These are phyloP conservation scores for Calypte anna DNA, from an alignment of 2,113 vertebrate species.

Conservation along the genomic window DNA sequence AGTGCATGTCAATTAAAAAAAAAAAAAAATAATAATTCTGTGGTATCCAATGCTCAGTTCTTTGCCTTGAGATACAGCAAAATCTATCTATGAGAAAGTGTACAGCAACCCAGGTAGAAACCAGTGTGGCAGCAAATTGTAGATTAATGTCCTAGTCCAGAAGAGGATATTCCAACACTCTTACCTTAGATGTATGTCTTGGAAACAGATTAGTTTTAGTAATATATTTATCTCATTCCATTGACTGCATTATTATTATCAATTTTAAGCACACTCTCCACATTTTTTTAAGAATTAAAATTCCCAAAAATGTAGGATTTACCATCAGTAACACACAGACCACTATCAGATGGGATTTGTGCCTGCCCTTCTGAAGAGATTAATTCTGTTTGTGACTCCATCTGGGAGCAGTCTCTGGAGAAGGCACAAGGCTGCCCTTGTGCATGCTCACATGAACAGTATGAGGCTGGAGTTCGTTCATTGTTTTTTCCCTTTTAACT, in stretches of 20 bases:
- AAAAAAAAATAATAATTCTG: too few species aligned
- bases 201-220: background rate
- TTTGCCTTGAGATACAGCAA: background rate
- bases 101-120: background rate
- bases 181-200: background rate
- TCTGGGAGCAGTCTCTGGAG: background rate
- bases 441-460: background rate
- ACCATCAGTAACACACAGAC: background rate
- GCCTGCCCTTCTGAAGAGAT: background rate
- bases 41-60: background rate
- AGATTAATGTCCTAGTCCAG: background rate
- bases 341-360: background rate
- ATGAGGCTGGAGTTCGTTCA: background rate
- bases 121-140: fast-evolving
- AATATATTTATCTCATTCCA: background rate
- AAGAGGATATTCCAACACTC: background rate
- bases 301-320: background rate
- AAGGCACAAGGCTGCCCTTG: background rate
- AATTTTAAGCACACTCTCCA: background rate
- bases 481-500: background rate
- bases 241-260: background rate
- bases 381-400: background rate
- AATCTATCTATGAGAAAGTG: background rate
- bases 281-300: background rate
- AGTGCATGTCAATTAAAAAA: background rate